phyloP scores from a whole-genome alignment of 2,113 vertebrate genomes.

The Onychostruthus taczanowskii region DNA sequence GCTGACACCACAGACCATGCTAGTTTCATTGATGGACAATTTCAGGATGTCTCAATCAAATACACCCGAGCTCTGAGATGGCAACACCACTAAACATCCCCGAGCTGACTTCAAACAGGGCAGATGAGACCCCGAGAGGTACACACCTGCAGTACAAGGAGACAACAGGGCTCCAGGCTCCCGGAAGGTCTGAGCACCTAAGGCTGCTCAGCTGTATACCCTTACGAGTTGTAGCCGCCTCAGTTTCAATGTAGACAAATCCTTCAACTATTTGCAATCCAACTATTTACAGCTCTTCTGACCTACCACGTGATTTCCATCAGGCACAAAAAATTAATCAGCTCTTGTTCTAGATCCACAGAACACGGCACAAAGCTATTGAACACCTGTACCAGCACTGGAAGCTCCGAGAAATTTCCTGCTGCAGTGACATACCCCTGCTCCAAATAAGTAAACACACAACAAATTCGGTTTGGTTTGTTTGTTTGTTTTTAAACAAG shows the following conservation, averaged over 20 bases:
- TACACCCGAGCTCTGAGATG: background rate
- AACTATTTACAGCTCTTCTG: background rate
- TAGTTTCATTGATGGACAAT: rapidly evolving
- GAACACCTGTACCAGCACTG: background rate
- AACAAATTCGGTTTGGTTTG: background rate
- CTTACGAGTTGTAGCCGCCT: background rate
- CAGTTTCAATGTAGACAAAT: rapidly evolving
- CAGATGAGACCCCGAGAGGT: background rate
- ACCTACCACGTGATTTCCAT: background rate
- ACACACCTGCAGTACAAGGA: rapidly evolving
- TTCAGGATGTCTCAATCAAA: background rate
- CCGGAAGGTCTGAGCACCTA: background rate
- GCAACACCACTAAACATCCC: background rate
- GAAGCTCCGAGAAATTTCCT: background rate
- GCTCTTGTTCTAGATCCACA: background rate
- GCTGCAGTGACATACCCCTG: background rate
- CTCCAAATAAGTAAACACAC: background rate
- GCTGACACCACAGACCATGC: rapidly evolving
- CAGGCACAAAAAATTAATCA: background rate
- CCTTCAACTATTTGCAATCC: background rate
- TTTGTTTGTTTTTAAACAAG: background rate
- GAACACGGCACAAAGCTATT: background rate
- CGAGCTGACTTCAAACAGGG: rapidly evolving
- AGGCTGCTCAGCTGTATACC: background rate
- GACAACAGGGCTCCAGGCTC: rapidly evolving